Base-by-base conservation (phyloP, 1,140 invertebrate genomes). In the Temnothorax nylanderi region DNA sequence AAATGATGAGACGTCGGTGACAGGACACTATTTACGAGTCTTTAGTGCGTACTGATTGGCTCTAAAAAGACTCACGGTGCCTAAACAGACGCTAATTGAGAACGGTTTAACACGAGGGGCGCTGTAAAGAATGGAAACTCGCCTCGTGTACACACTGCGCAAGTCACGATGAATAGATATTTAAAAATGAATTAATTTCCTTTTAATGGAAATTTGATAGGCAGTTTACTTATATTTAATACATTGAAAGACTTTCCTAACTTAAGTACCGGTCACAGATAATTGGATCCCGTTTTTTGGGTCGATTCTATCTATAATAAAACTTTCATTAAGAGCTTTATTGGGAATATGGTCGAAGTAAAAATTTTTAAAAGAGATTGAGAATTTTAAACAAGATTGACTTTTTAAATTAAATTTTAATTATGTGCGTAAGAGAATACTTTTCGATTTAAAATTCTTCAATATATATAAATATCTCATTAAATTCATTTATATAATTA, bases 21-120 rank as follows among this genome's bases (percentile, higher is more conserved):
- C 62, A 18, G 71, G 77, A 86, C 26, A 58, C 51, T 67, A 75
- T 69, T 81, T 87, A 41, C 71, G 7, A 81, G 44, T 71, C 71
- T 82, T 88, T 81, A 81, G 58, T 72, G 51, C 74, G 26, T 77
- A 71, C 47, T 60, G 77, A 87, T 87, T 81, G 77, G 2, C 18
- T 56, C 51, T 71, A 64, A 76, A 87, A 82, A 82, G 85, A 10
- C 26, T 21, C 54, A 3, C 51, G 21, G 41, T 60, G 71, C 10
- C 62, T 76, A 80, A 86, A 74, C 47, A 60, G 26, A 87, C 32
- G 21, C 2, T 82, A 64, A 81, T 87, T 62, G 51, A 75, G 44
- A 56, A 47, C 60, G 37, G 60, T 62, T 76, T 84, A 76, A 84
- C 8, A 16, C 26, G 44, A 81, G 67, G 32, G 41, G 69, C 13